Evolutionary conservation across 2,888 invertebrate species (phyloP).

Genomic region (Halocaridina rubra): DNA sequence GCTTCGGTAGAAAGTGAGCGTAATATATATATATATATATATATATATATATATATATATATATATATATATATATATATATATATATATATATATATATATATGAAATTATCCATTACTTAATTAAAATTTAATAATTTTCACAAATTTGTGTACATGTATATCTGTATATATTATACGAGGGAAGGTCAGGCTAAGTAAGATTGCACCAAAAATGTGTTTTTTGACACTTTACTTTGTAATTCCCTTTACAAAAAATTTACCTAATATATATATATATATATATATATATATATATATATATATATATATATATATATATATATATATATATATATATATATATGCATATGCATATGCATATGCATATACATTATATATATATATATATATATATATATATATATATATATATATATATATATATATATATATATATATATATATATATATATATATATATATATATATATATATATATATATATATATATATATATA

Average conservation of each 20-base stretch:
- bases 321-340: neutral
- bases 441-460: constrained; percentile 36
- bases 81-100: neutral
- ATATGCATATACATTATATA: neutral
- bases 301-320: neutral
- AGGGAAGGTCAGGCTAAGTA: too few species aligned
- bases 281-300: neutral
- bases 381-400: constrained; percentile 23
- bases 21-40: neutral
- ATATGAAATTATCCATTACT: neutral
- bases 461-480: neutral
- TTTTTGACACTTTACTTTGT: too few species aligned
- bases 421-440: constrained; percentile 28
- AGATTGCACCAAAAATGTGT: too few species aligned
- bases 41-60: neutral
- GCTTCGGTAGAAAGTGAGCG: too few species aligned
- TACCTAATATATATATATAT: neutral
- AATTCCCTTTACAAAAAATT: too few species aligned
- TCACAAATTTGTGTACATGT: neutral
- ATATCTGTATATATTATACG: neutral
- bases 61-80: neutral
- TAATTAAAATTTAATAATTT: neutral
- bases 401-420: constrained; percentile 24
- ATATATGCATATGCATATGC: neutral
- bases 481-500: neutral